Evolutionary conservation across 92 coral and sea anemone species (phyloP).

Genomic region (Siderastrea radians): DNA sequence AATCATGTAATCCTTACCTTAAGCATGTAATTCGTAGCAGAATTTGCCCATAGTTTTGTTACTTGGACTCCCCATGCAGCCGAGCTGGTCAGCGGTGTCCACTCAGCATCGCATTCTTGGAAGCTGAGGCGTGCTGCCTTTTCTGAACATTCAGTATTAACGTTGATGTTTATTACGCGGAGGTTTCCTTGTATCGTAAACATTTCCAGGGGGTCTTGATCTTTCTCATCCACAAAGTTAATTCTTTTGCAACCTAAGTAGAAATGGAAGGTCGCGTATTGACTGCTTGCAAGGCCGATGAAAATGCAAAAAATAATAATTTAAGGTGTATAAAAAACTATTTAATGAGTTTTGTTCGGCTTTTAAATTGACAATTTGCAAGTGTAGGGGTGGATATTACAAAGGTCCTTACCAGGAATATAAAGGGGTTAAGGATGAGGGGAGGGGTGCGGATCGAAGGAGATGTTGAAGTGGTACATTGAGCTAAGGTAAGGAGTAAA

Average conservation of each 20-base stretch:
- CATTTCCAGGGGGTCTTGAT: not conserved
- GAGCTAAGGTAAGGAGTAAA: too few relatives aligned
- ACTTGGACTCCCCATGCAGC: not conserved
- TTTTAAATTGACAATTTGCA: too few relatives aligned
- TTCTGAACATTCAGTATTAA: not conserved
- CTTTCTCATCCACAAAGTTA: not conserved
- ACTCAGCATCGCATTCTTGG: slow-evolving; percentile 6
- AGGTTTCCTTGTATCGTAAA: too few relatives aligned
- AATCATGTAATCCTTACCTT: not conserved
- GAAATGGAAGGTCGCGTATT: too few relatives aligned
- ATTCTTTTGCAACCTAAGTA: slow-evolving; percentile 3
- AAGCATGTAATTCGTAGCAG: not conserved
- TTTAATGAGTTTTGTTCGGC: too few relatives aligned
- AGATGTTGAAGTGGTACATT: too few relatives aligned
- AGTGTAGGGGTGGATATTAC: too few relatives aligned
- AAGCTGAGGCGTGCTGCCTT: not conserved
- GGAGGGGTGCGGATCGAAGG: too few relatives aligned
- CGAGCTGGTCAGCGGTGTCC: not conserved
- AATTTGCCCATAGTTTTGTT: not conserved
- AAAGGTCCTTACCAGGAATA: too few relatives aligned
- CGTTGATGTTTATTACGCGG: not conserved
- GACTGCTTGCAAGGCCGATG: not conserved
- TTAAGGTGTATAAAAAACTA: too few relatives aligned
- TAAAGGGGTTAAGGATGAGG: too few relatives aligned
- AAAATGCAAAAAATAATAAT: not conserved